Evolutionary conservation across 2,888 invertebrate species (phyloP).

Genomic region (Agrotis segetum): DNA sequence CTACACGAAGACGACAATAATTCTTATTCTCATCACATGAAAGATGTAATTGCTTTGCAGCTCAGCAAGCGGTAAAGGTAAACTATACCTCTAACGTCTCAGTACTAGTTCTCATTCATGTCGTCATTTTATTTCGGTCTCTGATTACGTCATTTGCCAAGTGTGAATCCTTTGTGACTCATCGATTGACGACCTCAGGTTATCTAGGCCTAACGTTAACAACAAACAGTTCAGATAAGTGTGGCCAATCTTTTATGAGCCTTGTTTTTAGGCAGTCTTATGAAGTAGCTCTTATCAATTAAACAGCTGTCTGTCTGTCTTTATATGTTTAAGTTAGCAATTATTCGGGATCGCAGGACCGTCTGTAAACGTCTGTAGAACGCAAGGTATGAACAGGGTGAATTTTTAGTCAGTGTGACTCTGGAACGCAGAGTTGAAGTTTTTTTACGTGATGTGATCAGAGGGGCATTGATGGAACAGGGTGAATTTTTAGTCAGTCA

Average conservation of each 20-base stretch:
- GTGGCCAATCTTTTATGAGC: constrained; percentile 13
- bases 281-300: constrained; percentile 8
- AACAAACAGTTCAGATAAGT: constrained; percentile 37
- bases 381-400: too few species aligned
- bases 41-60: background rate
- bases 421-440: too few species aligned
- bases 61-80: background rate
- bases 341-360: too few species aligned
- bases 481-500: too few species aligned
- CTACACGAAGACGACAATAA: background rate
- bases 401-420: too few species aligned
- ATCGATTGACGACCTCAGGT: constrained; percentile 45
- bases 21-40: background rate
- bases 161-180: constrained; percentile 51
- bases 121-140: constrained; percentile 59
- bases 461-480: too few species aligned
- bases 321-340: too few species aligned
- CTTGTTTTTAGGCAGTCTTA: constrained; percentile 8
- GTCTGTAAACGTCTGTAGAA: too few species aligned
- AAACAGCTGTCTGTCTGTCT: background rate
- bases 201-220: constrained; percentile 49
- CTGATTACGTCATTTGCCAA: constrained; percentile 60
- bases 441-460: too few species aligned
- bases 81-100: constrained; percentile 25
- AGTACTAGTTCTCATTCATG: constrained; percentile 54